These are phyloP conservation scores for Spea hammondii DNA, from an alignment of 2,797 vertebrate species.

Conservation along the genomic window DNA sequence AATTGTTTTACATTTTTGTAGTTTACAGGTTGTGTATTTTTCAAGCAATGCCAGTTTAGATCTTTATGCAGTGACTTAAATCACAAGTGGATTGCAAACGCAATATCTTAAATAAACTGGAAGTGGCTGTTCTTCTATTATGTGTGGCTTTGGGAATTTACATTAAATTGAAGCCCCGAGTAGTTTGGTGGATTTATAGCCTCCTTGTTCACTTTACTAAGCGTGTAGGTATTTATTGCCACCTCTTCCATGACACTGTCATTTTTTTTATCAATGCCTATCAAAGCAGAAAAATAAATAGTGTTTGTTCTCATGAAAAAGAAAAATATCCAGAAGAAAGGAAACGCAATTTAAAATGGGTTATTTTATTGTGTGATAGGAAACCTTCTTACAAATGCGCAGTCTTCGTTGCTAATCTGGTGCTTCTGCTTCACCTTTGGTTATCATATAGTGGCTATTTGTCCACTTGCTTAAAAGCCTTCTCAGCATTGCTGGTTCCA, in stretches of 20 bases:
- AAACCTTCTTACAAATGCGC: no score
- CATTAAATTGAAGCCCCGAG: slow-evolving; percentile 45
- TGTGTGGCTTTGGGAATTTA: slow-evolving; percentile 43
- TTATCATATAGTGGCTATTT: no score
- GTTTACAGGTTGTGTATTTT: no score
- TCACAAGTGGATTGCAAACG: slow-evolving; percentile 34
- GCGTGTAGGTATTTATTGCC: slow-evolving; percentile 40
- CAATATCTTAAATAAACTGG: slow-evolving; percentile 48
- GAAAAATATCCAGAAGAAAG: no score
- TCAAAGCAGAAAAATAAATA: slow-evolving; percentile 48
- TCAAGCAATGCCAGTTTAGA: slow-evolving; percentile 13
- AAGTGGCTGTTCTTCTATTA: slow-evolving; percentile 39
- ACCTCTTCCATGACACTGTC: slow-evolving; percentile 38
- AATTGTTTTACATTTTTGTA: no score
- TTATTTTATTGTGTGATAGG: no score
- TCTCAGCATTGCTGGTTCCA: no score
- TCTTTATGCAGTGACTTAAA: slow-evolving; percentile 27
- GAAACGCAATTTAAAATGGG: no score
- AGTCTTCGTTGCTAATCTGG: no score
- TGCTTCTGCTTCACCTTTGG: no score
- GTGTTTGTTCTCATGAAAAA: slow-evolving; percentile 20
- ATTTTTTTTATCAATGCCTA: slow-evolving; percentile 42
- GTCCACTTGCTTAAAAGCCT: no score
- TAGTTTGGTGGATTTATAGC: slow-evolving; percentile 46
- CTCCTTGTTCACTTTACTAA: slow-evolving; percentile 36